phyloP scores from a whole-genome alignment of 1,140 invertebrate species.

The Caerostris extrusa region DNA sequence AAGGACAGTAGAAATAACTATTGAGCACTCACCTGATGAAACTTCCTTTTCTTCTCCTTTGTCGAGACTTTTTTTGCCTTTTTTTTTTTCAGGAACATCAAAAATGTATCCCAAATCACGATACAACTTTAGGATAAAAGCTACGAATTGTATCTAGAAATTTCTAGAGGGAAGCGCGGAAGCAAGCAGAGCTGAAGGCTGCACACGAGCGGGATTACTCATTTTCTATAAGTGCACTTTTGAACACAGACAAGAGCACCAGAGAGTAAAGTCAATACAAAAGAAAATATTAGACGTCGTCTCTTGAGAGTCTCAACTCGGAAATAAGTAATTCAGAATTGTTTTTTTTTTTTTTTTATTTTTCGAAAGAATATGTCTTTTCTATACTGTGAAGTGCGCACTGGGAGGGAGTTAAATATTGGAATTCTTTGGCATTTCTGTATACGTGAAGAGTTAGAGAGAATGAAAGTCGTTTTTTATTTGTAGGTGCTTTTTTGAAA shows the following conservation, averaged over 20 bases:
- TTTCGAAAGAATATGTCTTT: no score
- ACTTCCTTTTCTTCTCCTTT: constrained; percentile 18
- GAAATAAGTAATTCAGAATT: constrained; percentile 39
- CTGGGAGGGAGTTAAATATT: constrained; percentile 23
- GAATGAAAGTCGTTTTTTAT: not conserved
- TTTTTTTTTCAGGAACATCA: constrained; percentile 31
- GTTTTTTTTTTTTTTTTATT: not conserved
- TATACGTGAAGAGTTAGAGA: constrained; percentile 20
- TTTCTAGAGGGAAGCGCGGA: not conserved
- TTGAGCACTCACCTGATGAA: constrained; percentile 64
- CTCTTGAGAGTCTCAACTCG: constrained; percentile 29
- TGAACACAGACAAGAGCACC: constrained; percentile 46
- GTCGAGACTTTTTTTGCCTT: not conserved
- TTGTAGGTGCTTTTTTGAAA: not conserved
- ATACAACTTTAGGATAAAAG: constrained; percentile 58
- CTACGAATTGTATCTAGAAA: constrained; percentile 49
- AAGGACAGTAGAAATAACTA: constrained; percentile 41
- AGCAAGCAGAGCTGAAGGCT: constrained; percentile 10
- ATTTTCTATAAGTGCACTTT: constrained; percentile 75
- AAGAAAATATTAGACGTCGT: constrained; percentile 18
- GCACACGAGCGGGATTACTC: constrained; percentile 25
- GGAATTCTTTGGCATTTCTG: not conserved
- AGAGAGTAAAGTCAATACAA: constrained; percentile 53
- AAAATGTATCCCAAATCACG: constrained; percentile 45
- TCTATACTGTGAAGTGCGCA: not conserved